Evolutionary conservation across 1,140 invertebrate genomes (phyloP), one percentile per base, ranked within the genome.

Genomic region (Sycobia sp.): DNA sequence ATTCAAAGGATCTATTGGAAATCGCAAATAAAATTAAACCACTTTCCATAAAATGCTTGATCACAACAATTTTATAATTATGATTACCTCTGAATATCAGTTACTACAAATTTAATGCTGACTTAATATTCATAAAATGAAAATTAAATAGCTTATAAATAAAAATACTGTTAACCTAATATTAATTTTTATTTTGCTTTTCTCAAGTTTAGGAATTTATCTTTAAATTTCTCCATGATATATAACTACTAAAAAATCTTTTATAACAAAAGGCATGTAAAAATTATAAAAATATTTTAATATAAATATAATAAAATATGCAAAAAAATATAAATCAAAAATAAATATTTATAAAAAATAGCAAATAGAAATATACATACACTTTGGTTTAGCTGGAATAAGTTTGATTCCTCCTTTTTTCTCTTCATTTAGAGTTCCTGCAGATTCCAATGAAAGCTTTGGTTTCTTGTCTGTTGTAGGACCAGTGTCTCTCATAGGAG

Each of bases 381-480:
- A 90, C 87, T 93, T 94, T 64, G 90, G 89, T 85, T 93, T 94
- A 62, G 91, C 85, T 66, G 92, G 87, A 72, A 94, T 93, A 43
- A 94, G 78, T 84, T 94, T 95, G 65, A 93, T 92, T 58, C 88
- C 83, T 63, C 90, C 90, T 43, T 89, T 89, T 74, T 90, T 87
- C 70, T 92, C 90, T 39, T 86, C 81, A 3, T 68, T 71, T 67
- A 80, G 57, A 1, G 69, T 66, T 4, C 70, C 59, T 36, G 82
- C 74, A 4, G 68, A 67, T 16, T 84, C 82, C 46, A 82, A 74
- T 9, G 75, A 72, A 65, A 87, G 82, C 77, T 90, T 91, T 13
- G 86, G 73, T 75, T 91, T 92, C 80, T 95, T 95, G 69, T 93
- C 92, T 43, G 86, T 81, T 9, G 88, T 83, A 14, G 83, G 76